These are phyloP conservation scores for Crocidura indochinensis DNA, from an alignment of 2,797 vertebrate species.

Conservation along the genomic window DNA sequence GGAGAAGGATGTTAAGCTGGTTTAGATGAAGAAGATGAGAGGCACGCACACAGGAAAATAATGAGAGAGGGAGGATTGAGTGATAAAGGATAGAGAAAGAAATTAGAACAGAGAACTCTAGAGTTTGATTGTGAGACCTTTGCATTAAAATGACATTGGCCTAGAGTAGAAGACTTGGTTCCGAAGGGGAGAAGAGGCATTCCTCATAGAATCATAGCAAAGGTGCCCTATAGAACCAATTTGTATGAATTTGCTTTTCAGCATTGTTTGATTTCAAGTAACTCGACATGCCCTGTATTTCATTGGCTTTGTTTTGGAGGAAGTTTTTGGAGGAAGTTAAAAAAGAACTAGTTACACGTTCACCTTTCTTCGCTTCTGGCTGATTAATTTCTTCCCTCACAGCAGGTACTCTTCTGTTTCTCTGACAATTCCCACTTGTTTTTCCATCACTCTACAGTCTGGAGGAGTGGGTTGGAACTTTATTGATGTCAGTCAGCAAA, in stretches of 20 bases:
- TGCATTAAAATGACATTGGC: not conserved
- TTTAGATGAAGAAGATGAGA: constrained; percentile 13
- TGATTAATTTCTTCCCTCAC: constrained; percentile 68
- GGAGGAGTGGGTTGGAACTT: constrained; percentile 61
- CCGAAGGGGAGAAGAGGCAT: too few relatives aligned
- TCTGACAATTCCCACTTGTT: constrained; percentile 64
- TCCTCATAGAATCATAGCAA: constrained; percentile 16
- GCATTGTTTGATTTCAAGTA: constrained; percentile 20
- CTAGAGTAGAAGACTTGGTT: not conserved
- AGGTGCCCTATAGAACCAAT: not conserved
- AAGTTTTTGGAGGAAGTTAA: not conserved
- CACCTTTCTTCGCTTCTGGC: constrained; percentile 62
- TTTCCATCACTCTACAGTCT: constrained; percentile 18
- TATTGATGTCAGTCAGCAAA: constrained; percentile 68
- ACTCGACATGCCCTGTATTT: not conserved
- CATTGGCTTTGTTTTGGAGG: not conserved
- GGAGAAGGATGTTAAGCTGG: not conserved
- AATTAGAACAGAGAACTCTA: not conserved
- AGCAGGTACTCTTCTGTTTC: constrained; percentile 47
- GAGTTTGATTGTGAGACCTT: not conserved
- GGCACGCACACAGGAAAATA: too few relatives aligned
- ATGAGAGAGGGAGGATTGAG: not conserved
- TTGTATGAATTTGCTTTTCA: constrained; percentile 14
- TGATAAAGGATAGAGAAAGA: not conserved
- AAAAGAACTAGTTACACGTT: constrained; percentile 38